Conservation (phyloP, 37 sponge, comb jelly and placozoan genomes). For the Chondrosia reniformis region DNA sequence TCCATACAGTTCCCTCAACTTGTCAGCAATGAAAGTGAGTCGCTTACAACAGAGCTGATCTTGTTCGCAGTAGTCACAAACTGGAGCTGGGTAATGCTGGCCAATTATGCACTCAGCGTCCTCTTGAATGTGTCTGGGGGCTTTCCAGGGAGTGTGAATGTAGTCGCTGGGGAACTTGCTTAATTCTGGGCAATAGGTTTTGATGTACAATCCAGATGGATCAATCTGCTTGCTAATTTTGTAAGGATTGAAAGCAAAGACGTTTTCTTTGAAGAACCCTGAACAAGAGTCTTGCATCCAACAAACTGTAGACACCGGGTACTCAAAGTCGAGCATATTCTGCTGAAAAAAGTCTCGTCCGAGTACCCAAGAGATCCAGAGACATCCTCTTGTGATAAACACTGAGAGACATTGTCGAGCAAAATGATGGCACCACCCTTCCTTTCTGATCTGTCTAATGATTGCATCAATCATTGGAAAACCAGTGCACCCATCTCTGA, state of each 20-base stretch:
- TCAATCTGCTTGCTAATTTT: constrained; percentile 73
- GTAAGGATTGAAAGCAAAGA: constrained; percentile 53
- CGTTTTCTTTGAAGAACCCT: constrained; percentile 72
- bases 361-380: constrained; percentile 82
- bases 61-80: constrained; percentile 49
- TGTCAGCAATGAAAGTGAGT: constrained; percentile 37
- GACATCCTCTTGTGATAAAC: constrained; percentile 83
- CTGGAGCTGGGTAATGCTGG: constrained; percentile 79
- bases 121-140: constrained; percentile 67
- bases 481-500: constrained; percentile 71
- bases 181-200: constrained; percentile 71
- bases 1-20: constrained; percentile 40
- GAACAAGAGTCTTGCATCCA: constrained; percentile 88
- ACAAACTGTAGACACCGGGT: constrained; percentile 71
- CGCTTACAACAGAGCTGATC: constrained; percentile 66
- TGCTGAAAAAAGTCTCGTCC: constrained; percentile 83
- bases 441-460: constrained; percentile 65
- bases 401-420: constrained; percentile 74
- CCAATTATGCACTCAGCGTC: constrained; percentile 81
- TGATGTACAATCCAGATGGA: constrained; percentile 71
- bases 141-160: constrained; percentile 85
- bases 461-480: constrained; percentile 92
- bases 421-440: constrained; percentile 79
- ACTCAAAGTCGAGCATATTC: constrained; percentile 81
- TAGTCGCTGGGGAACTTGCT: constrained; percentile 69